Percentiles rank a stretch among this genome's conserved stretches.
phyloP scores from a whole-genome alignment of 2,113 vertebrate species.

The Theristicus caerulescens region DNA sequence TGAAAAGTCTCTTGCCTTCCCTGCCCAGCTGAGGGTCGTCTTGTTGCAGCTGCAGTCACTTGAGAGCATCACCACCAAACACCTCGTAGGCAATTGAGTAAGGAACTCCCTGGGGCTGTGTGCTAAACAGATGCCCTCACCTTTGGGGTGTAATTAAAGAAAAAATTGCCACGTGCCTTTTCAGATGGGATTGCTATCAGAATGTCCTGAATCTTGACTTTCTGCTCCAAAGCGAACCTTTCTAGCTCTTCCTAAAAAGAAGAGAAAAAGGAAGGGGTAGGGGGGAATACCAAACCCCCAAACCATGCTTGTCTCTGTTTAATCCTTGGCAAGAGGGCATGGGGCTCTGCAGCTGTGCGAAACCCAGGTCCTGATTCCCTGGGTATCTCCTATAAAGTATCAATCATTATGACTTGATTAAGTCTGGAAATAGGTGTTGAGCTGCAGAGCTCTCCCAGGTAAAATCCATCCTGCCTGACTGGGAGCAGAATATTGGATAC shows the following conservation, averaged over 20 bases:
- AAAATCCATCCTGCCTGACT: background rate
- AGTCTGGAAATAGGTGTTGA: background rate
- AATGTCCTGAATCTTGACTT: background rate
- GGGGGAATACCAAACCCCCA: fast-evolving
- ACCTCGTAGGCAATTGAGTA: background rate
- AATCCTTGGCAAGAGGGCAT: background rate
- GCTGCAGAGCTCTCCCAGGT: background rate
- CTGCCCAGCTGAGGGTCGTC: background rate
- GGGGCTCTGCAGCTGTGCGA: background rate
- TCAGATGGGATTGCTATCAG: fast-evolving
- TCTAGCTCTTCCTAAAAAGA: fast-evolving
- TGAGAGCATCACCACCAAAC: background rate
- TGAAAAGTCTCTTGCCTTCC: background rate
- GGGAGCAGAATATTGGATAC: background rate
- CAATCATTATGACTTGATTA: fast-evolving
- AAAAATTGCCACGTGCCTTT: fast-evolving
- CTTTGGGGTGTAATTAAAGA: background rate
- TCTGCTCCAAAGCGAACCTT: background rate
- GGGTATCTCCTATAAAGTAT: background rate
- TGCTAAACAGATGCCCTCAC: background rate
- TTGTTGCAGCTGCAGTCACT: background rate
- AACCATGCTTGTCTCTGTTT: fast-evolving
- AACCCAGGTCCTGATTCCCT: background rate
- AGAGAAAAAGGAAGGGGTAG: fast-evolving
- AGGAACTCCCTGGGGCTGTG: background rate